Base-by-base conservation (phyloP, 2,113 vertebrate genomes). In the Neotoma lepida region DNA sequence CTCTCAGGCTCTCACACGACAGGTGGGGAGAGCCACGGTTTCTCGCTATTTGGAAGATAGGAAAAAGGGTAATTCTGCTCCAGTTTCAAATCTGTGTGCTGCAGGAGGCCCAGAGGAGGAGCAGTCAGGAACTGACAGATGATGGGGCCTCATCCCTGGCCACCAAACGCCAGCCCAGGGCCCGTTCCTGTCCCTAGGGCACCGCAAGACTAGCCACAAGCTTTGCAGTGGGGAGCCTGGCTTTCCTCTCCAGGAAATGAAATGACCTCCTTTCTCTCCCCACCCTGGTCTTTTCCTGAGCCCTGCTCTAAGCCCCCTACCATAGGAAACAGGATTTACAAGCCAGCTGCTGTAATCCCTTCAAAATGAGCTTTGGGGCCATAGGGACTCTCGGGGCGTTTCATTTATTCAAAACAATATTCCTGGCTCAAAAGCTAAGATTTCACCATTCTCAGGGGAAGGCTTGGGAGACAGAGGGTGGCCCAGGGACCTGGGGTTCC, bases 191-290 rank as follows among this genome's bases (percentile, higher is more conserved):
- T 24, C 93, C 94, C 77, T 95, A 66, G 96, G 97, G 97, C 95
- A 58, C 71, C 91, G 6, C 3, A 88, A 74, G 85, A 90, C 70
- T 28, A 68, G 96, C 89, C 86, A 82, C 89, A 96, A 94, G 86
- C 6, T 70, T 93, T 80, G 0, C 1, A 92, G 94, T 94, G 93
- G 92, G 90, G 71, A 97, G 97, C 96, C 85, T 82, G 97, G 88
- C 96, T 96, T 97, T 96, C 97, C 97, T 97, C 95, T 91, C 96
- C 98, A 98, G 98, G 98, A 98, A 98, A 98, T 98, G 94, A 98
- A 98, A 44, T 93, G 96, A 96, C 97, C 98, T 94, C 81, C 88
- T 81, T 96, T 94, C 90, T 97, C 95, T 97, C 96, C 96, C 94
- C 87, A 95, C 70, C 92, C 94, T 94, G 93, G 96, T 93, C 96